Evolutionary conservation across 1,140 invertebrate species (phyloP), one percentile per base, ranked within the genome.

Genomic region (Penaeus japonicus): DNA sequence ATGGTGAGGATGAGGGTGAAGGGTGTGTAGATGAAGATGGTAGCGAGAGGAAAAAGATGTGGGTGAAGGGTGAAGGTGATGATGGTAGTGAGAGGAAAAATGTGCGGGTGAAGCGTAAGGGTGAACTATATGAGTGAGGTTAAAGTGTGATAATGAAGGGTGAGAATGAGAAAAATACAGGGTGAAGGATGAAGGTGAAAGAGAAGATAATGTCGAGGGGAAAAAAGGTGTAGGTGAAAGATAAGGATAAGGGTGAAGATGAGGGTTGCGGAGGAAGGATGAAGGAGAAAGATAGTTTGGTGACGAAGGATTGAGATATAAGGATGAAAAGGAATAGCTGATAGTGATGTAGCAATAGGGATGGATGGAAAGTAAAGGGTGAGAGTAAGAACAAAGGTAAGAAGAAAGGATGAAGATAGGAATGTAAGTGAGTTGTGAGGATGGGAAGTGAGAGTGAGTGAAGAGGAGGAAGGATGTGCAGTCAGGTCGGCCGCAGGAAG

Each of bases 321-420:
- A 35, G 27, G 73, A 32, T 39, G 30, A 17, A 17, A 77, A 39
- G 10, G 4, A 12, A 73, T 27, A 30, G n/a, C 17, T 73, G 65
- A 73, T 73, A 73, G 62, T 59, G 62, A 81, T 73, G 85, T 78
- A 80, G 73, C 81, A 62, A 87, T 73, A 87, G 5, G 1, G 47
- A 47, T 12, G 47, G 47, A 15, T 47, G 47, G 15, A 47, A 15
- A 47, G 47, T 1, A 12, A 47, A 47, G 10, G 47, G 47, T 47
- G 47, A 47, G 47, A 7, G 47, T 47, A 47, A 47, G 10, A 15
- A 15, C 15, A 15, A 47, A 4, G 47, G 47, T 47, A 47, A 47
- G 10, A 15, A 15, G 10, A 15, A 47, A 4, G 47, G 10, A 15
- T 47, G 47, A 47, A 47, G 47, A 47, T 47, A 7, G 3, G 10